A percentile compares a stretch with the other conserved stretches of the same genome.
phyloP scores from a whole-genome alignment of 2,888 invertebrate species.

The Eremobia ochroleuca region DNA sequence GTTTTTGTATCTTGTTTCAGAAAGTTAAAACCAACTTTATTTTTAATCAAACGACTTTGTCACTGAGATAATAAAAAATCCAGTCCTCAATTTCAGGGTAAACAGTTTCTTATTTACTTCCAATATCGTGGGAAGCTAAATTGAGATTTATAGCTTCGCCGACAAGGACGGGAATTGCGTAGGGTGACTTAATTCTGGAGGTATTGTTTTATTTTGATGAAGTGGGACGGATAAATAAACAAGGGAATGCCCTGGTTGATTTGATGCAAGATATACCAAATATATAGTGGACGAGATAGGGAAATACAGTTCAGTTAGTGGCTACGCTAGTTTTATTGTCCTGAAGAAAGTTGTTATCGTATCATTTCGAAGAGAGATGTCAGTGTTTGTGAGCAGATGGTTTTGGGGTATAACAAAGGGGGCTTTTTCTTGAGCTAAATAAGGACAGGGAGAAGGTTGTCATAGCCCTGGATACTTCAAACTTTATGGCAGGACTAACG shows the following conservation, averaged over 20 bases:
- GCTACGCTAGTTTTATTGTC: constrained; percentile 44
- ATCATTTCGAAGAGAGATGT: constrained; percentile 5
- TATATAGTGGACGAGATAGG: constrained; percentile 75
- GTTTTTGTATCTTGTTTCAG: constrained; percentile 32
- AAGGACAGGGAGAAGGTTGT: background rate
- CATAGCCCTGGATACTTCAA: too few species aligned
- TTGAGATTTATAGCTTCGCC: constrained; percentile 40
- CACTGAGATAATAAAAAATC: constrained; percentile 64
- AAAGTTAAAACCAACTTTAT: constrained; percentile 59
- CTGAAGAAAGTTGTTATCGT: constrained; percentile 23
- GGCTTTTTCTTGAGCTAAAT: background rate
- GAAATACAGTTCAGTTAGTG: constrained; percentile 43
- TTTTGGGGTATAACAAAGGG: background rate
- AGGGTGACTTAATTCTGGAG: constrained; percentile 40
- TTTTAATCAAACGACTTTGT: constrained; percentile 68
- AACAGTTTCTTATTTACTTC: constrained; percentile 67
- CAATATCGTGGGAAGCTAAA: constrained; percentile 30
- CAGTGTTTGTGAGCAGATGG: constrained; percentile 29
- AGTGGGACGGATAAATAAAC: constrained; percentile 71
- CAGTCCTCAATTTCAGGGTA: constrained; percentile 60
- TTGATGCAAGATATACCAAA: constrained; percentile 77
- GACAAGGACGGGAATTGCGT: constrained; percentile 53
- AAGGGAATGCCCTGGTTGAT: constrained; percentile 71
- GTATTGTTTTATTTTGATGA: constrained; percentile 75
- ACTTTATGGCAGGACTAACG: background rate